Conservation (phyloP, 2,113 vertebrate genomes). For the Neodon shergylaensis region DNA sequence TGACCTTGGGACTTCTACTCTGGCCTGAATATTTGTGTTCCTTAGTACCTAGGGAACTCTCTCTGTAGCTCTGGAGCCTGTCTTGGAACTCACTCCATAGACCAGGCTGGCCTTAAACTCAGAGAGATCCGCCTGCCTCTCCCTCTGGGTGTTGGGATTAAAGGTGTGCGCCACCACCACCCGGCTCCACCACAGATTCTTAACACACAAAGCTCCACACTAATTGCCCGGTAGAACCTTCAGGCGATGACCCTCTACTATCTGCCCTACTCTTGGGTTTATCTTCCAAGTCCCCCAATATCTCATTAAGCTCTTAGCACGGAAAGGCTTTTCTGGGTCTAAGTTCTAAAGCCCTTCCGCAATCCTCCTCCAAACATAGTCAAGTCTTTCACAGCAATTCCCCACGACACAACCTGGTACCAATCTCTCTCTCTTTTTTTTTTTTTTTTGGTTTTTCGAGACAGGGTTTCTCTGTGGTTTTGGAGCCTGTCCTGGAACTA, state of each 20-base stretch:
- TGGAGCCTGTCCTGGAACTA: too few species aligned
- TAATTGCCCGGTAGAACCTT: not conserved
- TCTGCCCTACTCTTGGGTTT: not conserved
- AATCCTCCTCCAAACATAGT: not conserved
- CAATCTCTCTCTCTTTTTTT: not conserved
- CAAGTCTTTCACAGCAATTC: not conserved
- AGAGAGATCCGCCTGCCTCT: too few species aligned
- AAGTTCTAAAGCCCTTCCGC: not conserved
- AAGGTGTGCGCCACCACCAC: too few species aligned
- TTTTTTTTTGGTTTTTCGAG: too few species aligned
- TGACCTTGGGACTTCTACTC: not conserved
- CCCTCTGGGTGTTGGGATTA: too few species aligned
- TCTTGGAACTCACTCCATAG: too few species aligned
- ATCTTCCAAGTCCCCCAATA: not conserved
- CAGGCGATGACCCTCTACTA: not conserved
- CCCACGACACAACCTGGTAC: not conserved
- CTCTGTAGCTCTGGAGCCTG: too few species aligned
- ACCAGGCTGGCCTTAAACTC: too few species aligned
- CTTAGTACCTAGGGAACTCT: not conserved
- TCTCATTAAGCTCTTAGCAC: not conserved
- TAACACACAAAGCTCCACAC: not conserved
- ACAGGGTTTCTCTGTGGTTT: too few species aligned
- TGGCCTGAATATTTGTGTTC: not conserved
- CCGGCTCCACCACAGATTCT: not conserved
- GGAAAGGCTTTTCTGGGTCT: not conserved